phyloP scores from a whole-genome alignment of 2,113 vertebrate species.

The Dascyllus trimaculatus region DNA sequence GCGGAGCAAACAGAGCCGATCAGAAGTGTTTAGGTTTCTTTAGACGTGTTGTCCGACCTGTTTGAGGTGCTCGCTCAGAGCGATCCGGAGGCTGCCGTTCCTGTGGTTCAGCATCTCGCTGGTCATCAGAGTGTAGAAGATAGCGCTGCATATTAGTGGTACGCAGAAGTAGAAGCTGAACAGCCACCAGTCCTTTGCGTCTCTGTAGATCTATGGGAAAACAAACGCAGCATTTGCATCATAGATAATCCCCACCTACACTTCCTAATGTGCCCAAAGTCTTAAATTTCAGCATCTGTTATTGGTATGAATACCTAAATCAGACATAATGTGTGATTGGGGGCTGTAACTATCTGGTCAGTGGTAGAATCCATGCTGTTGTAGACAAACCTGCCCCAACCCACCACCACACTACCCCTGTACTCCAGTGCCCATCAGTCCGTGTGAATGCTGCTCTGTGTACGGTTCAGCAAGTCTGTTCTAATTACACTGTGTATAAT shows the following conservation, averaged over 20 bases:
- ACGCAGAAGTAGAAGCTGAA: constrained; percentile 98
- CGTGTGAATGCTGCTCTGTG: constrained; percentile 1
- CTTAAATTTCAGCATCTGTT: background rate
- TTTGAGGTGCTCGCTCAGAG: constrained; percentile 97
- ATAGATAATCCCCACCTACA: background rate
- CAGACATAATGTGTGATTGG: background rate
- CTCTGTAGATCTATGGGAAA: constrained; percentile 87
- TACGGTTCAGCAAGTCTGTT: constrained; percentile 7
- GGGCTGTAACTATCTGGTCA: background rate
- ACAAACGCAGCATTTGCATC: constrained; percentile 11
- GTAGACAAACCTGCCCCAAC: constrained; percentile 14
- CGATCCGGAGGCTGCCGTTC: constrained; percentile 94
- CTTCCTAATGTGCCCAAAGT: background rate
- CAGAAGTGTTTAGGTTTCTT: background rate
- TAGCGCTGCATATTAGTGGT: constrained; percentile 91
- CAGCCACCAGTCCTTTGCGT: constrained; percentile 96
- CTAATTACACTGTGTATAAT: constrained; percentile 22
- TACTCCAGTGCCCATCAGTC: constrained; percentile 5
- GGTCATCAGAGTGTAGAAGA: constrained; percentile 98
- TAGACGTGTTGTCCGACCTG: constrained; percentile 85
- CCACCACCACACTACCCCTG: constrained; percentile 20
- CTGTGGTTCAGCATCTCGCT: constrained; percentile 96
- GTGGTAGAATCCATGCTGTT: background rate
- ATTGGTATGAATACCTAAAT: background rate
- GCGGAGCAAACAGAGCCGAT: background rate